Conservation (phyloP, 1,140 invertebrate genomes). For the Drosophila lini region DNA sequence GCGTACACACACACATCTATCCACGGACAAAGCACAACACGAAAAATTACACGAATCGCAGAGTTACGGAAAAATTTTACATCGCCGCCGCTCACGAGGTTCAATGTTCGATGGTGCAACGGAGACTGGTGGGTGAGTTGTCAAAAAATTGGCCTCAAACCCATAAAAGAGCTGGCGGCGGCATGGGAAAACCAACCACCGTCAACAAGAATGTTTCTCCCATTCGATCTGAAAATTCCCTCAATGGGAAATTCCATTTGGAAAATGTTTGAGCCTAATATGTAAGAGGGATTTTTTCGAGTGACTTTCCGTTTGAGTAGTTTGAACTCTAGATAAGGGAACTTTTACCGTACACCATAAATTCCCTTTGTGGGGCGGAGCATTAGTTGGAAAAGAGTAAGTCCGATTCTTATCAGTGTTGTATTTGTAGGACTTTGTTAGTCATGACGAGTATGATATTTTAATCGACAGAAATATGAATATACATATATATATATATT, state of each 20-base stretch:
- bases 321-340: constrained; percentile 1
- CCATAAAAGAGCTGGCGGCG: constrained; percentile 31
- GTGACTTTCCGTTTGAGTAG: constrained; percentile 49
- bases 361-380: constrained; percentile 4
- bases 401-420: constrained; percentile 44
- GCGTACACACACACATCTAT: constrained; percentile 17
- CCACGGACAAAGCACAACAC: constrained; percentile 11
- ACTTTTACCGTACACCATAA: constrained; percentile 3
- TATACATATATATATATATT: background rate
- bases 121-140: constrained; percentile 81
- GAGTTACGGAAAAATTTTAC: constrained; percentile 36
- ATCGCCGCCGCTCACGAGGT: constrained; percentile 67
- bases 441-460: constrained; percentile 23
- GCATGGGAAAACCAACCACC: constrained; percentile 65
- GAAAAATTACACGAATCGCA: constrained; percentile 7
- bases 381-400: constrained; percentile 22
- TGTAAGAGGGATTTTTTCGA: constrained; percentile 44
- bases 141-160: constrained; percentile 65
- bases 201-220: constrained; percentile 29
- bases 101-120: constrained; percentile 68
- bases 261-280: constrained; percentile 47
- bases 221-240: constrained; percentile 65
- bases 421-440: constrained; percentile 6
- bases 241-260: constrained; percentile 32
- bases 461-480: background rate